Percentiles rank a stretch among this genome's conserved stretches.
Conservation (phyloP, 2,888 invertebrate species). For the Gymnoscelis rufifasciata region DNA sequence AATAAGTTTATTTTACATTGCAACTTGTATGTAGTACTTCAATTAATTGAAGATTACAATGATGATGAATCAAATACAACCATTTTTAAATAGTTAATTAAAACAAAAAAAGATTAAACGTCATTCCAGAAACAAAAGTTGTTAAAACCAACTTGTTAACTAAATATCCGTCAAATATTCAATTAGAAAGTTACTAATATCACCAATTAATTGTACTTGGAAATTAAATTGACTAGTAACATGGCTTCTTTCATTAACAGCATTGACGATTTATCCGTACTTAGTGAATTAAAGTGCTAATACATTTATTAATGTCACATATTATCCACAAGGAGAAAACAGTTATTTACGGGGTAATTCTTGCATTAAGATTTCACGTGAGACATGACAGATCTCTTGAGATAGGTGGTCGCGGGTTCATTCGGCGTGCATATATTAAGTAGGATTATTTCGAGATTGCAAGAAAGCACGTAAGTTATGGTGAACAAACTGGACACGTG, state of each 20-base stretch:
- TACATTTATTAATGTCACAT: conserved; percentile 24
- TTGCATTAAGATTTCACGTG: conserved; percentile 44
- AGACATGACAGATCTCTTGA: conserved; percentile 48
- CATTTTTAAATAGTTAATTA: no score
- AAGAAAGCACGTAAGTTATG: conserved; percentile 13
- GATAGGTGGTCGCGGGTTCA: conserved; percentile 22
- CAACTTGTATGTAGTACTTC: no score
- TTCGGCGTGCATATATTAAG: conserved; percentile 26
- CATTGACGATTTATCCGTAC: background rate
- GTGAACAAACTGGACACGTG: conserved; percentile 3
- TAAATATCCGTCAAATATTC: no score
- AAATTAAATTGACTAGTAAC: no score
- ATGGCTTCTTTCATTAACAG: no score
- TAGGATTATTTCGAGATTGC: conserved; percentile 26
- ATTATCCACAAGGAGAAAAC: conserved; percentile 45
- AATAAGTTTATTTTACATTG: background rate
- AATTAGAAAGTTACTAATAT: no score
- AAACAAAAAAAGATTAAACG: no score
- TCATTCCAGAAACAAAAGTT: no score
- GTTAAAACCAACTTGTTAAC: no score
- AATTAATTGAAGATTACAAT: no score
- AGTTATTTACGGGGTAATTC: conserved; percentile 55
- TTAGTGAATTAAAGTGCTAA: conserved; percentile 15
- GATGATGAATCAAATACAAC: no score
- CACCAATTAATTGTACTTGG: no score